phyloP scores from a whole-genome alignment of 2,888 invertebrate species.

The Helicoverpa assulta region DNA sequence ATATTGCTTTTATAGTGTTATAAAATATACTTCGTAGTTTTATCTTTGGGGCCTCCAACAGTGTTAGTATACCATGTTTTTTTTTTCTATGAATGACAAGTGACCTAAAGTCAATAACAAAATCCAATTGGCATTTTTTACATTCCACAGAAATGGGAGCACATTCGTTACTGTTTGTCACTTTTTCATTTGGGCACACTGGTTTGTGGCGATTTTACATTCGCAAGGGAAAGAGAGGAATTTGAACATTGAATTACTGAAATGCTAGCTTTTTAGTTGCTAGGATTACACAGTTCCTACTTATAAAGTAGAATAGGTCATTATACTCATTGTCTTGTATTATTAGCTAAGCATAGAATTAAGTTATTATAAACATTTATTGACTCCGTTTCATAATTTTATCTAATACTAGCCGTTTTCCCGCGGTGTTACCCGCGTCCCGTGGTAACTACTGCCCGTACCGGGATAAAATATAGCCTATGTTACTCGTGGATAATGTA shows the following conservation, averaged over 20 bases:
- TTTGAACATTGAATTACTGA: constrained; percentile 1
- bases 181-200: constrained; percentile 37
- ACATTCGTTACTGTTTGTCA: constrained; percentile 51
- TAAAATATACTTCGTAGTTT: constrained; percentile 9
- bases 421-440: too few relatives aligned
- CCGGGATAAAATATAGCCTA: too few relatives aligned
- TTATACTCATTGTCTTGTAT: too few relatives aligned
- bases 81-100: constrained; percentile 51
- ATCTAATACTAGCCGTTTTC: too few relatives aligned
- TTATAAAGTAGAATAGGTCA: too few relatives aligned
- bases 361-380: too few relatives aligned
- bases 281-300: too few relatives aligned
- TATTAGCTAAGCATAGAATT: too few relatives aligned
- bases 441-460: too few relatives aligned
- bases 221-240: not conserved
- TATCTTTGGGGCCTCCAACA: constrained; percentile 17
- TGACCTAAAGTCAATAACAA: constrained; percentile 55
- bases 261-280: too few relatives aligned
- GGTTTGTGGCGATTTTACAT: constrained; percentile 21
- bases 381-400: too few relatives aligned
- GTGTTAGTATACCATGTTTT: constrained; percentile 8
- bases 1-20: constrained; percentile 4
- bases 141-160: constrained; percentile 44
- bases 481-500: too few relatives aligned
- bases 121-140: constrained; percentile 58